phyloP scores from a whole-genome alignment of 1,140 invertebrate genomes.

The Pissodes strobi region DNA sequence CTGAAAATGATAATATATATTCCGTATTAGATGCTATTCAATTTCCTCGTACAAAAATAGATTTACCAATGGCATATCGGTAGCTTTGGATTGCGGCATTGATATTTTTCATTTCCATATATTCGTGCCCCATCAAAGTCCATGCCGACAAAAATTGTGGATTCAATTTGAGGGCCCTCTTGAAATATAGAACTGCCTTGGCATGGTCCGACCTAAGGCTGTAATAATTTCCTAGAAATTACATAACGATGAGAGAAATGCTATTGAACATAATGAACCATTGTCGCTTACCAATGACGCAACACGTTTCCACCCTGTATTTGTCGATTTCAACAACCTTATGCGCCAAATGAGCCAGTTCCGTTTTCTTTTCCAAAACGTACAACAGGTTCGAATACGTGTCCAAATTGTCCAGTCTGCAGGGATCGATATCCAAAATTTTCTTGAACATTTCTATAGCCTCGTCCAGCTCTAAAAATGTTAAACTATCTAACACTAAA shows the following conservation, averaged over 20 bases:
- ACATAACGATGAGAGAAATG: not conserved
- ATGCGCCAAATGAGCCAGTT: conserved; percentile 92
- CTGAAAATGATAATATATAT: conserved; percentile 65
- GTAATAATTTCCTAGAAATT: conserved; percentile 90
- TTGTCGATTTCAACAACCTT: conserved; percentile 93
- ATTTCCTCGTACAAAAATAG: not conserved
- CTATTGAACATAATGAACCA: no score
- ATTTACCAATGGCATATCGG: conserved; percentile 88
- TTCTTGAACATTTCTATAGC: conserved; percentile 84
- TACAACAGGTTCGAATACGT: conserved; percentile 96
- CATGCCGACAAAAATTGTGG: conserved; percentile 94
- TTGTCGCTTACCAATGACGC: conserved; percentile 83
- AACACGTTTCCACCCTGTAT: conserved; percentile 96
- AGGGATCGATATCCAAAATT: conserved; percentile 86
- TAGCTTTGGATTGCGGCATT: conserved; percentile 97
- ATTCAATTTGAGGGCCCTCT: conserved; percentile 91
- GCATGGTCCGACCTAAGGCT: conserved; percentile 95
- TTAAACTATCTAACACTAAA: no score
- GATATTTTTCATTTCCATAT: conserved; percentile 98
- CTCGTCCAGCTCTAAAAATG: conserved; percentile 84
- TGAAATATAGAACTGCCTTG: conserved; percentile 96
- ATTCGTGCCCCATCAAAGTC: conserved; percentile 99
- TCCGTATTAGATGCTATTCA: not conserved
- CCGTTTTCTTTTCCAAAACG: conserved; percentile 90
- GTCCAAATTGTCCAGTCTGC: conserved; percentile 92